A percentile compares a stretch with the other conserved stretches of the same genome.
phyloP scores from a whole-genome alignment of 2,113 vertebrate genomes.

The Pedetes capensis region DNA sequence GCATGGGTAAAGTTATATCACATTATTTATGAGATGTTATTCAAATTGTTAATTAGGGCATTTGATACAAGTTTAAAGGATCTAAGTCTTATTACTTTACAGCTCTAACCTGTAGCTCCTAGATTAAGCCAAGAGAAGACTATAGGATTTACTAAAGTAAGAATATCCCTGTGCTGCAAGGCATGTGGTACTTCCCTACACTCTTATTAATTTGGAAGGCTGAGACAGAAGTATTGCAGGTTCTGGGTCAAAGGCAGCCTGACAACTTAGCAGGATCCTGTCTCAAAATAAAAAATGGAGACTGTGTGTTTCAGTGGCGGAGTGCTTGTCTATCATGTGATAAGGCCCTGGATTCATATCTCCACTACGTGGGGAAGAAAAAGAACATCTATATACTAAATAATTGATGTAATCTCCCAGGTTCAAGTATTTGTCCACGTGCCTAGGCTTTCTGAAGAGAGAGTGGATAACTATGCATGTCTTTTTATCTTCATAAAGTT shows the following conservation, averaged over 20 bases:
- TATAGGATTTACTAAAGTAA: background rate
- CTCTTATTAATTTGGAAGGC: too few species aligned
- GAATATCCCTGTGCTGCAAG: too few species aligned
- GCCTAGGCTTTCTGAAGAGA: background rate
- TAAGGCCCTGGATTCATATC: too few species aligned
- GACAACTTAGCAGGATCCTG: too few species aligned
- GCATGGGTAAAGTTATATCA: background rate
- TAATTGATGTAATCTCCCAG: background rate
- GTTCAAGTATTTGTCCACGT: background rate
- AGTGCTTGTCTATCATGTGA: too few species aligned
- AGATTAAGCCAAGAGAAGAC: background rate
- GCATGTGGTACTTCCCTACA: too few species aligned
- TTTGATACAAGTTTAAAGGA: background rate
- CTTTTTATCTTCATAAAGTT: background rate
- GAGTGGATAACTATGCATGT: background rate
- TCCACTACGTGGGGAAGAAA: too few species aligned
- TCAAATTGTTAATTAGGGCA: background rate
- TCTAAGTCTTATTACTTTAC: background rate
- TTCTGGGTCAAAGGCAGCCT: too few species aligned
- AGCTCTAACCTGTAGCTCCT: background rate
- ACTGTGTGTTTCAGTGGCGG: too few species aligned
- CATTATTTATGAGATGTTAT: background rate
- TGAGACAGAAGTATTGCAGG: too few species aligned
- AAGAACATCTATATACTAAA: background rate
- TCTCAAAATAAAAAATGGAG: too few species aligned